Conservation (phyloP, 2,797 vertebrate genomes). For the Nannoperca australis region DNA sequence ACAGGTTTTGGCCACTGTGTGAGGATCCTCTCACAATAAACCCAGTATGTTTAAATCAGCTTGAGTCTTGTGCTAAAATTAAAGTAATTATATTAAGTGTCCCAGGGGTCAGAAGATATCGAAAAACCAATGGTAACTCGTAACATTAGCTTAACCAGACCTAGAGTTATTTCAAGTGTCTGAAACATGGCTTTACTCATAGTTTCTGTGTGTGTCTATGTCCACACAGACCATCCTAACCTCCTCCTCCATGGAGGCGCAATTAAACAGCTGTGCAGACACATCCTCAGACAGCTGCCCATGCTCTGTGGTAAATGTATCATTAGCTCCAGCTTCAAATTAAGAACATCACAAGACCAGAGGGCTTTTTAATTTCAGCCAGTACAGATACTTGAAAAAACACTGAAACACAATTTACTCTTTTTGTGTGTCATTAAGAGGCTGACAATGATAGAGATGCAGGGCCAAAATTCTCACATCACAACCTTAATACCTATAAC, state of each 20-base stretch:
- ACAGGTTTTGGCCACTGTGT: not conserved
- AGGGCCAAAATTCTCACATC: not conserved
- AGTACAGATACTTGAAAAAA: not conserved
- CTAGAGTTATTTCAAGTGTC: not conserved
- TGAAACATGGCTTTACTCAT: not conserved
- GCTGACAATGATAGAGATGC: not conserved
- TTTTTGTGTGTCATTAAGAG: not conserved
- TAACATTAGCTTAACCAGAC: conserved; percentile 2
- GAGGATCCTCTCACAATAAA: conserved; percentile 10
- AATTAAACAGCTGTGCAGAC: conserved; percentile 12
- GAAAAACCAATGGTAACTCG: not conserved
- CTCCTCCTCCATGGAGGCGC: conserved; percentile 2
- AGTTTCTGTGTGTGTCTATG: not conserved
- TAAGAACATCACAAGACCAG: not conserved
- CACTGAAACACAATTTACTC: not conserved
- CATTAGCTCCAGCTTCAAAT: conserved; percentile 12
- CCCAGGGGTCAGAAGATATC: not conserved
- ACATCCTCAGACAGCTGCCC: not conserved
- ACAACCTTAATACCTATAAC: not conserved
- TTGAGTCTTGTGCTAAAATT: conserved; percentile 14
- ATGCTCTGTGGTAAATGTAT: not conserved
- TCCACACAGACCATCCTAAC: not conserved
- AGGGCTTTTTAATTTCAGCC: conserved; percentile 19
- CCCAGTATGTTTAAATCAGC: not conserved
- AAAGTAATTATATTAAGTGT: conserved; percentile 23